Evolutionary conservation across 2,113 vertebrate species (phyloP), one percentile per base, ranked within the genome.

Genomic region (Chiloscyllium plagiosum): DNA sequence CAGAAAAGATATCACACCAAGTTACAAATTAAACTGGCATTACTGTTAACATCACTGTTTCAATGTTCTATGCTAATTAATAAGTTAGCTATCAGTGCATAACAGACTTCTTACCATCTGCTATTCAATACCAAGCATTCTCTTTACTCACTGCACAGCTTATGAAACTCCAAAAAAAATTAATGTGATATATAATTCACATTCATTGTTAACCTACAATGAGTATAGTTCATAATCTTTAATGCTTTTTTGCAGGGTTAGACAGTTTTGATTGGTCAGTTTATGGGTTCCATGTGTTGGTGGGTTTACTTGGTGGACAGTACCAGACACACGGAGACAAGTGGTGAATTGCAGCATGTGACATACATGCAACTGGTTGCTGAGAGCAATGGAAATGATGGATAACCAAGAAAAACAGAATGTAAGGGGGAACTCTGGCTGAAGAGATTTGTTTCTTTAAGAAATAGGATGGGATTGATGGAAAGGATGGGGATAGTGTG

Each of bases 1-100:
- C 80, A 96, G 47, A 96, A 96, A 96, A 50, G 89, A 52, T 29
- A 93, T n/a, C 95, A 92, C 7, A 65, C 22, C 17, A 20, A 37
- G 61, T 93, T 93, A 65, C 33, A 93, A 93, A 93, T 93, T 66
- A 29, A 37, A 22, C n/a, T 93, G 61, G 22, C 37, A 56, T 2
- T 93, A 17, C 33, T 37, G n/a, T n/a, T 93, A 93, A 68, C 17
- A 68, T 37, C 2, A 0, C 15, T 6, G n/a, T 83, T 83, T 83
- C 80, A 72, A 72, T 72, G 70, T 72, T 26, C 50, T 29, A 87
- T 56, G 15, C 19, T 19, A 22, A 47, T 90, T 90, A n/a, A 29
- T 33, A 90, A 52, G 56, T 89, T 83, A 42, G 17, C 56, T 56
- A 50, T 33, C 10, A 89, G 26, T 24, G 29, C 52, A 13, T 90